Conservation (phyloP, 2,113 vertebrate species). For the Equus przewalskii region DNA sequence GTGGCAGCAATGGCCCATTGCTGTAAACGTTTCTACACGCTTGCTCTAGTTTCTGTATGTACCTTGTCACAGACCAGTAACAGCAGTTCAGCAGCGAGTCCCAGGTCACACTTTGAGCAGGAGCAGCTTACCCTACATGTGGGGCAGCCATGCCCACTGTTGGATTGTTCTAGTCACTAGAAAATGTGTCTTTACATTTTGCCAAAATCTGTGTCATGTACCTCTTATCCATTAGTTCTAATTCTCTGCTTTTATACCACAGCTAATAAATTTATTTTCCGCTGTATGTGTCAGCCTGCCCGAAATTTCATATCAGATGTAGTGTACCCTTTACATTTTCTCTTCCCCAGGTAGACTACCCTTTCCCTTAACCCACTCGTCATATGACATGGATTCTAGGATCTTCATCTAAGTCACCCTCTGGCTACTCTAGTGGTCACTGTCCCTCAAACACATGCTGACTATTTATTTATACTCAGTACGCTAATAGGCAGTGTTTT, state of each 20-base stretch:
- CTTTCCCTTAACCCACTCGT: not conserved
- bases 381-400: not conserved
- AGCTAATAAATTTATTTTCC: not conserved
- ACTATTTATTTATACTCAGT: not conserved
- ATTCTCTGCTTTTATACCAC: not conserved
- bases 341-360: not conserved
- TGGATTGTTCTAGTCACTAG: not conserved
- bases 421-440: not conserved
- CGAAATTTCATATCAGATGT: not conserved
- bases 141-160: no score
- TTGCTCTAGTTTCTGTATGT: not conserved
- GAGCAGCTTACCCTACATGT: not conserved
- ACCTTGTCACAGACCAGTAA: not conserved
- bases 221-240: not conserved
- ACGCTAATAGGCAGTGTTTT: not conserved
- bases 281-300: not conserved
- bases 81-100: not conserved
- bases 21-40: not conserved
- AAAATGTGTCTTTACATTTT: not conserved
- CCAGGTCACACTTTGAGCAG: not conserved
- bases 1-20: not conserved
- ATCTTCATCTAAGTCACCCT: not conserved
- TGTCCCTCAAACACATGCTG: not conserved
- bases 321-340: not conserved
- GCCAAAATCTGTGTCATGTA: not conserved